Evolutionary conservation across 2,888 invertebrate species (phyloP).

Genomic region (Ptilodon capucinus): DNA sequence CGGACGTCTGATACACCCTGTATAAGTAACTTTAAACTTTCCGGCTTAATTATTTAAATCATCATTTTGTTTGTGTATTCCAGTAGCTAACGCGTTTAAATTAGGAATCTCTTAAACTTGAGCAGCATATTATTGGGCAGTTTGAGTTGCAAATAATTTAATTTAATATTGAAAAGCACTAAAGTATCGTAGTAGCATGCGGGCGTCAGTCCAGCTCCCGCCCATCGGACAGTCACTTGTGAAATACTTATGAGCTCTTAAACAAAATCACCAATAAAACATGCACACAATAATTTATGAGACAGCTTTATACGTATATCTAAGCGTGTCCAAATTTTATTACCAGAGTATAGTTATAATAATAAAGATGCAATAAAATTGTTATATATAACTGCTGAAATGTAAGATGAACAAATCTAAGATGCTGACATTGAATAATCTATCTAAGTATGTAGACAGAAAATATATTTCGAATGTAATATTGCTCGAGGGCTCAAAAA

Average conservation of each 20-base stretch:
- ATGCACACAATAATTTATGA: slow-evolving; percentile 18
- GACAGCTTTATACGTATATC: neutral
- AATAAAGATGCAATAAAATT: neutral
- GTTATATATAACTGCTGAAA: neutral
- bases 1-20: no score
- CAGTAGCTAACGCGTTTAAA: no score
- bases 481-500: slow-evolving; percentile 54
- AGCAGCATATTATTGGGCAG: no score
- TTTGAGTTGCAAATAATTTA: neutral
- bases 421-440: slow-evolving; percentile 1
- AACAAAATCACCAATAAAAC: slow-evolving; percentile 43
- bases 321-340: neutral
- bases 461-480: slow-evolving; percentile 19
- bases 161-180: no score
- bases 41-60: no score
- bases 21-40: no score
- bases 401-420: no score
- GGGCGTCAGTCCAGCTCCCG: slow-evolving; percentile 56
- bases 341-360: neutral
- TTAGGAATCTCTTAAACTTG: no score
- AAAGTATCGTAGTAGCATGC: slow-evolving; percentile 54
- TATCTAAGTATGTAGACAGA: neutral
- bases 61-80: no score
- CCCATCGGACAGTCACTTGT: slow-evolving; percentile 56
- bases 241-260: slow-evolving; percentile 47